phyloP scores from a whole-genome alignment of 2,113 vertebrate species.

The Nyctereutes procyonoides region DNA sequence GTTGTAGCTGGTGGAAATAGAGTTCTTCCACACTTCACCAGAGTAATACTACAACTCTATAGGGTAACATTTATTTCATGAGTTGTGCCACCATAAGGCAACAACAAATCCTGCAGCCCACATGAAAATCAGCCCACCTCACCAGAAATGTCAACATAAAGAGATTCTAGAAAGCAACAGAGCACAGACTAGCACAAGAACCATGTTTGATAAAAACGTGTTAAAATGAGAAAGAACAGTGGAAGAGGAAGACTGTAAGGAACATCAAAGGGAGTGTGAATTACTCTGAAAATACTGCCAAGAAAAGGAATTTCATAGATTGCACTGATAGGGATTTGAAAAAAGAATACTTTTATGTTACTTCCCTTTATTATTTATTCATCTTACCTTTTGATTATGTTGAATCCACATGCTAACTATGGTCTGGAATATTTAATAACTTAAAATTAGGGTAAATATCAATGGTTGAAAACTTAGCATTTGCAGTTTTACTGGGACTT shows the following conservation, averaged over 20 bases:
- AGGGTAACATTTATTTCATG: not conserved
- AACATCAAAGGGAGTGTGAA: not conserved
- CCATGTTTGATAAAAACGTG: not conserved
- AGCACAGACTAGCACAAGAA: not conserved
- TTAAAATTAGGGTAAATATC: conserved; percentile 15
- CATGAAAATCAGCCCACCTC: not conserved
- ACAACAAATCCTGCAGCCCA: not conserved
- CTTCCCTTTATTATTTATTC: not conserved
- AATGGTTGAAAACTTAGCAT: conserved; percentile 13
- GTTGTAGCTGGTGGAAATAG: not conserved
- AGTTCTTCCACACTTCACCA: not conserved
- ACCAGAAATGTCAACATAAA: not conserved
- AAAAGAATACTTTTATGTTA: not conserved
- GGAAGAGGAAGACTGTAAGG: not conserved
- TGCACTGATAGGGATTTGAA: not conserved
- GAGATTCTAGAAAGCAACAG: not conserved
- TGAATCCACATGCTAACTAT: not conserved
- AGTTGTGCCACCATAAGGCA: not conserved
- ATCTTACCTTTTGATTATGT: not conserved
- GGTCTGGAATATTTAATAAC: not conserved
- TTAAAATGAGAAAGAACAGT: not conserved
- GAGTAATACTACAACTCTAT: not conserved
- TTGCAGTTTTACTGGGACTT: conserved; percentile 30
- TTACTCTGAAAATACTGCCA: not conserved
- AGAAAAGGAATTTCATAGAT: conserved; percentile 5